Evolutionary conservation across 2,113 vertebrate genomes (phyloP).

Genomic region (Sitta europaea): DNA sequence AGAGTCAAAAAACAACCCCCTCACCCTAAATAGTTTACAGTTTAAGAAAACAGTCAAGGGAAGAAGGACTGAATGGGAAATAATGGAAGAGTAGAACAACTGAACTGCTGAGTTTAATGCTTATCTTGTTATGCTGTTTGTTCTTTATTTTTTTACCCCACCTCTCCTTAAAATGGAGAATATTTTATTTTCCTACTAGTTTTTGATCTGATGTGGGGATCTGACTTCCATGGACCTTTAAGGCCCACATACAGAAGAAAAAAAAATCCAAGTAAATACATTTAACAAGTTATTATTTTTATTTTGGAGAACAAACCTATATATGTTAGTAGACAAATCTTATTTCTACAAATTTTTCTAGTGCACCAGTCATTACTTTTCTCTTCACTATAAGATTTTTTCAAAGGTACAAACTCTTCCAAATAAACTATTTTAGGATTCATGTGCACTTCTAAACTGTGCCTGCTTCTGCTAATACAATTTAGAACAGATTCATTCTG

Average conservation of each 20-base stretch:
- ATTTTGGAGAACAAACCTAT: background rate
- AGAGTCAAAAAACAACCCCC: background rate
- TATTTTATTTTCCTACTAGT: background rate
- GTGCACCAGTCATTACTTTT: background rate
- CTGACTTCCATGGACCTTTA: background rate
- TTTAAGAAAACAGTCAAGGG: background rate
- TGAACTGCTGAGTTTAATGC: background rate
- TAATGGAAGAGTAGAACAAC: background rate
- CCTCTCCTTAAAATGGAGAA: background rate
- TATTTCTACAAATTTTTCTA: background rate
- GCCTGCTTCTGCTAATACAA: background rate
- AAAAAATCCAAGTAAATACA: background rate
- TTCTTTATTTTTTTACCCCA: too few relatives aligned
- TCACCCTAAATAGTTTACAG: background rate
- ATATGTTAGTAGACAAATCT: background rate
- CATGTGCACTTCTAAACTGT: background rate
- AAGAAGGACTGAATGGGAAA: background rate
- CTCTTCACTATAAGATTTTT: background rate
- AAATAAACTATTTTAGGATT: background rate
- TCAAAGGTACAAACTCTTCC: background rate
- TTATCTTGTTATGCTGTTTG: background rate
- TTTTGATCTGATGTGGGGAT: background rate
- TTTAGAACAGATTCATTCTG: background rate
- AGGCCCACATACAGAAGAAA: background rate
- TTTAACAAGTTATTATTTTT: background rate